Evolutionary conservation across 2,113 vertebrate species (phyloP).

Genomic region (Nicator chloris): DNA sequence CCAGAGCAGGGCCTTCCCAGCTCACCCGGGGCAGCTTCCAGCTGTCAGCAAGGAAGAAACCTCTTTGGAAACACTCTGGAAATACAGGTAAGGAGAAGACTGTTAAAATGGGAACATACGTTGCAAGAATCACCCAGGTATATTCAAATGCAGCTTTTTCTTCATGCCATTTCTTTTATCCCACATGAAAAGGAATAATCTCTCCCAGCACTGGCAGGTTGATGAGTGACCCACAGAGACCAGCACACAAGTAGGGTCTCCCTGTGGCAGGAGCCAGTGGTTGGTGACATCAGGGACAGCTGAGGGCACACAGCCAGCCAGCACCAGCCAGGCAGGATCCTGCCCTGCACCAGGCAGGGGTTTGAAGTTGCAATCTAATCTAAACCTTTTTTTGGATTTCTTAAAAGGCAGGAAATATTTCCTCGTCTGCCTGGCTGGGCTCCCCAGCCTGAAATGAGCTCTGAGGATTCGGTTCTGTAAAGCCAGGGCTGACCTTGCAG

Average conservation of each 20-base stretch:
- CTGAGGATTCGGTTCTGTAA: fast-evolving
- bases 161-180: background rate
- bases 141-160: background rate
- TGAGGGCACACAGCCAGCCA: fast-evolving
- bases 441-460: background rate
- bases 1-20: background rate
- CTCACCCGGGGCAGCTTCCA: background rate
- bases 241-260: background rate
- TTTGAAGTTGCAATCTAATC: background rate
- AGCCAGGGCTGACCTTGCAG: background rate
- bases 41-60: background rate
- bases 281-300: background rate
- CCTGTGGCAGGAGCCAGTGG: background rate
- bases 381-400: background rate
- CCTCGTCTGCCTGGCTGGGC: background rate
- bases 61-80: background rate
- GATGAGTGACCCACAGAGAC: background rate
- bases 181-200: background rate
- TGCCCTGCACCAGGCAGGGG: background rate
- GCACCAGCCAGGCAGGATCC: background rate
- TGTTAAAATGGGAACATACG: background rate
- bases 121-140: background rate
- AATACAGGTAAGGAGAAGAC: background rate
- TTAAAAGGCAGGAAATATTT: background rate
- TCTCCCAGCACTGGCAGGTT: background rate